These are phyloP conservation scores for Muraenolepis orangiensis DNA, from an alignment of 2,797 vertebrate species.

Conservation along the genomic window DNA sequence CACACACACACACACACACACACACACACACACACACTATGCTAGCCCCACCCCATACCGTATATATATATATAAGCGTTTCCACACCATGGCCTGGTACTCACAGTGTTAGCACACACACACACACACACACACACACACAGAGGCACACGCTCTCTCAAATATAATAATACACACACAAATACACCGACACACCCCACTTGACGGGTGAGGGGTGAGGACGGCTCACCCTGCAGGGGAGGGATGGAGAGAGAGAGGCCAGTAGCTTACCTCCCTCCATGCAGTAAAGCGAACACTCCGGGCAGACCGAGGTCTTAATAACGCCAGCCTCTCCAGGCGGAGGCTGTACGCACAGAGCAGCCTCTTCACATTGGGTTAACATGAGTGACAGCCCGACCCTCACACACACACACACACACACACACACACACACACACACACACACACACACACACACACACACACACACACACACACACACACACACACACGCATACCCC, in stretches of 20 bases:
- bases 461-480: background rate
- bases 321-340: conserved; percentile 57
- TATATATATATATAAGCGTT: too few species aligned
- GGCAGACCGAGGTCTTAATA: conserved; percentile 65
- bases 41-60: too few species aligned
- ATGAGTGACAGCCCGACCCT: conserved; percentile 63
- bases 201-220: too few species aligned
- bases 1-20: background rate
- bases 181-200: background rate
- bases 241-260: conserved; percentile 15
- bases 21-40: too few species aligned
- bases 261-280: conserved; percentile 54
- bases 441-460: conserved; percentile 14
- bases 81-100: too few species aligned
- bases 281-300: conserved; percentile 59
- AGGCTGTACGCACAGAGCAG: conserved; percentile 60
- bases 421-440: conserved; percentile 8
- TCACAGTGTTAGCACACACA: too few species aligned
- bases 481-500: conserved; percentile 20
- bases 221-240: conserved; percentile 5
- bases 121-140: too few species aligned
- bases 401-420: conserved; percentile 13
- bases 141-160: background rate
- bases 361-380: conserved; percentile 66
- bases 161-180: background rate